A percentile compares a stretch with the other conserved stretches of the same genome.
phyloP scores from a whole-genome alignment of 2,888 invertebrate genomes.

The Cryptocephalus primarius region DNA sequence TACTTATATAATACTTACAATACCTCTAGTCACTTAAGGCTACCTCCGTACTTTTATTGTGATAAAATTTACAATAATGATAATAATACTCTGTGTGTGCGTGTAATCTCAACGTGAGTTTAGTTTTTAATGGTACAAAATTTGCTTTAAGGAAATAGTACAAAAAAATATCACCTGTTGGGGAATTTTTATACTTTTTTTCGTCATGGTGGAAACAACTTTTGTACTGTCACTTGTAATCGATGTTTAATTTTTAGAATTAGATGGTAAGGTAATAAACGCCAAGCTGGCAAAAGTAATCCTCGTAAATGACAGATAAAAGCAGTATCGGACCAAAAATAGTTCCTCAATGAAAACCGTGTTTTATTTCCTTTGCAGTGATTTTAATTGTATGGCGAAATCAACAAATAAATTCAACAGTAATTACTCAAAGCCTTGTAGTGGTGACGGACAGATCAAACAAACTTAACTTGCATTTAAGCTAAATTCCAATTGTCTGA shows the following conservation, averaged over 20 bases:
- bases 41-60: slow-evolving; percentile 20
- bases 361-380: no score
- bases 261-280: no score
- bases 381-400: no score
- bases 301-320: no score
- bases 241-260: slow-evolving; percentile 1
- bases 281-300: no score
- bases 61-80: slow-evolving; percentile 10
- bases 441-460: no score
- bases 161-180: slow-evolving; percentile 9
- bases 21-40: slow-evolving; percentile 16
- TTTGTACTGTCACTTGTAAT: slow-evolving; percentile 5
- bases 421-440: slow-evolving; percentile 1
- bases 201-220: neutral
- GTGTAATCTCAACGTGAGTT: slow-evolving; percentile 8
- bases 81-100: neutral
- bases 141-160: slow-evolving; percentile 15
- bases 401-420: no score
- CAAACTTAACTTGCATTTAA: neutral
- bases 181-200: slow-evolving; percentile 3
- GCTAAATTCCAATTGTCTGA: slow-evolving; percentile 1
- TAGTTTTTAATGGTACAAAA: slow-evolving; percentile 10
- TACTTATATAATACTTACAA: neutral
- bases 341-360: no score
- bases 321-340: no score